Conservation (phyloP, 1,140 invertebrate genomes). For the Rhizoglyphus robini region DNA sequence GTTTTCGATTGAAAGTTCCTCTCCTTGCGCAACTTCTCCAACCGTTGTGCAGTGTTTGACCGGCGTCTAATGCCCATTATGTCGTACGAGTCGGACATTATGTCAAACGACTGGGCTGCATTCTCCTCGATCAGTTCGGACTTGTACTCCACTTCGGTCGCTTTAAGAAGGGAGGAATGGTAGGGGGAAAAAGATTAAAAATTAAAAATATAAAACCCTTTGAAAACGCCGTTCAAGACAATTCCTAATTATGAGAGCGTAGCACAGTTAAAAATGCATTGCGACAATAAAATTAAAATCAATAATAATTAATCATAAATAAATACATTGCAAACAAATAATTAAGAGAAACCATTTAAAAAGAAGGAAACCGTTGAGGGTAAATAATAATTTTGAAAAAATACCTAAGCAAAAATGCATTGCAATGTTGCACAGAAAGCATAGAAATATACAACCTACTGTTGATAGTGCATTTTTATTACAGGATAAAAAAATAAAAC, state of each 20-base stretch:
- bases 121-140: slow-evolving; percentile 27
- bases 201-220: background rate
- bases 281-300: no score
- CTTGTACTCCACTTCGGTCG: slow-evolving; percentile 17
- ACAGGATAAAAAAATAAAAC: no score
- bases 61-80: slow-evolving; percentile 51
- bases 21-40: slow-evolving; percentile 77
- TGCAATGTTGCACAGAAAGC: no score
- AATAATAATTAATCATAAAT: no score
- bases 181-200: background rate
- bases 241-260: background rate
- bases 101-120: slow-evolving; percentile 34
- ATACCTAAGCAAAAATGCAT: no score
- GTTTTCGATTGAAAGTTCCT: slow-evolving; percentile 46
- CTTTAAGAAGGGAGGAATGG: background rate
- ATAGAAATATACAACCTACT: no score
- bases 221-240: slow-evolving; percentile 3
- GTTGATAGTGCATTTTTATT: no score
- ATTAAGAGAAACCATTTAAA: no score
- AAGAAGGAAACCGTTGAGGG: no score
- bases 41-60: slow-evolving; percentile 72
- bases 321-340: no score
- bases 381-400: no score
- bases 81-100: slow-evolving; percentile 51
- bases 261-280: no score